Conservation (phyloP, 2,113 vertebrate species). For the Proterorhinus semilunaris region DNA sequence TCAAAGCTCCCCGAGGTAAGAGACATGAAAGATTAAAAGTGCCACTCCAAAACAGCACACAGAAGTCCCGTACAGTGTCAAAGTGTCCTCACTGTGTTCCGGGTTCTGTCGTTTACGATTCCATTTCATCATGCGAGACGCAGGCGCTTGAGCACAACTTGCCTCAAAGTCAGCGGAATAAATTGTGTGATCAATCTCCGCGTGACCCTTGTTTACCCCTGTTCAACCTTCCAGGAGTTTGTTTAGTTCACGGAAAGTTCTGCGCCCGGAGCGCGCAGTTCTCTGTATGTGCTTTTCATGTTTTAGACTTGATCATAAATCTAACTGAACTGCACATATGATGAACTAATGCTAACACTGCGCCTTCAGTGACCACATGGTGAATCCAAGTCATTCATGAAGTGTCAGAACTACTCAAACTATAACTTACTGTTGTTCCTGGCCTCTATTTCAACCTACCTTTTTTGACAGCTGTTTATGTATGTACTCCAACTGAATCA, state of each 20-base stretch:
- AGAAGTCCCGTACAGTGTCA: not conserved
- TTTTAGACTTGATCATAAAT: too few species aligned
- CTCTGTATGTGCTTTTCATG: too few species aligned
- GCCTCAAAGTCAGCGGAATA: slow-evolving; percentile 4
- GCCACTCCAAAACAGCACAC: slow-evolving; percentile 5
- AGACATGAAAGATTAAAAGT: slow-evolving; percentile 1
- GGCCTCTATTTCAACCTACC: too few species aligned
- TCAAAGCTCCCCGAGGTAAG: slow-evolving; percentile 8
- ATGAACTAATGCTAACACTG: too few species aligned
- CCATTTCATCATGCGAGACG: slow-evolving; percentile 6
- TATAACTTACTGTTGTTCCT: too few species aligned
- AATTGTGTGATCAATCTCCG: slow-evolving; percentile 1
- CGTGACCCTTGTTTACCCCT: not conserved
- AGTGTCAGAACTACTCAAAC: too few species aligned
- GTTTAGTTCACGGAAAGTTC: not conserved
- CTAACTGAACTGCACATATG: too few species aligned
- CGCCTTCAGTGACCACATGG: too few species aligned
- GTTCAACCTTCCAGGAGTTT: not conserved
- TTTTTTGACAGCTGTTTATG: too few species aligned
- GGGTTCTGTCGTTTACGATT: slow-evolving; percentile 5
- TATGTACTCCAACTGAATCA: too few species aligned
- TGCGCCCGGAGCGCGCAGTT: too few species aligned
- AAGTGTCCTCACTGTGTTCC: not conserved
- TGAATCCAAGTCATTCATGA: too few species aligned
- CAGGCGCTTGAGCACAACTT: not conserved